Conservation (phyloP, 2,888 invertebrate species). For the Scrobipalpa costella region DNA sequence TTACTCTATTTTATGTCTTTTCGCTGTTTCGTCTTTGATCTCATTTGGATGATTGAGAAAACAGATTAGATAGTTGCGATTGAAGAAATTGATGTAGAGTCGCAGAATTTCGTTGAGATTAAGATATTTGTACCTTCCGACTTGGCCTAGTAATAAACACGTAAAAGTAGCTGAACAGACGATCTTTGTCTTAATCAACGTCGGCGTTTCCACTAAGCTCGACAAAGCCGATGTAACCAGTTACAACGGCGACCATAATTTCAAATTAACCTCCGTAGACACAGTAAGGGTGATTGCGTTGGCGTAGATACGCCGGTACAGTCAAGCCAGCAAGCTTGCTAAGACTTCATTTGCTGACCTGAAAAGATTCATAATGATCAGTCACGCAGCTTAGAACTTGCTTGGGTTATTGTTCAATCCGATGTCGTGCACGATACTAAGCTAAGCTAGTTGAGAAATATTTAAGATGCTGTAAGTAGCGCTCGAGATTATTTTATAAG, state of each 20-base stretch:
- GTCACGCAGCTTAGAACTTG: constrained; percentile 26
- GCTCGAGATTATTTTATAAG: neutral
- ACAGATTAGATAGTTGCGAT: neutral
- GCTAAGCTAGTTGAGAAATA: constrained; percentile 12
- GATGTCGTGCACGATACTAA: constrained; percentile 17
- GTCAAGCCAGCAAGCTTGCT: constrained; percentile 6
- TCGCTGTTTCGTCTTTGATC: neutral
- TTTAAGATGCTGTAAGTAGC: constrained; percentile 16
- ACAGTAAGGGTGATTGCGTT: constrained; percentile 31
- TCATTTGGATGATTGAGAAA: neutral
- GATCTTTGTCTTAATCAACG: constrained; percentile 40
- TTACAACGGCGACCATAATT: constrained; percentile 36
- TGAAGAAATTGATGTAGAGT: neutral
- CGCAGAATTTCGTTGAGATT: neutral
- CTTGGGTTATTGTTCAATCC: constrained; percentile 21
- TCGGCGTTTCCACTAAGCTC: constrained; percentile 31
- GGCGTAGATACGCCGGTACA: constrained; percentile 19
- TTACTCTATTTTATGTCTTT: neutral
- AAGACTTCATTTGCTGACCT: constrained; percentile 22
- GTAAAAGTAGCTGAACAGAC: constrained; percentile 29
- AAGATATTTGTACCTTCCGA: neutral
- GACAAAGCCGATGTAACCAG: constrained; percentile 33
- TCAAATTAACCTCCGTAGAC: constrained; percentile 31
- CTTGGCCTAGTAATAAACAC: neutral
- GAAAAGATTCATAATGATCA: constrained; percentile 27